Base-by-base conservation (phyloP, 2,888 invertebrate species). In the Lamellibrachia columna region DNA sequence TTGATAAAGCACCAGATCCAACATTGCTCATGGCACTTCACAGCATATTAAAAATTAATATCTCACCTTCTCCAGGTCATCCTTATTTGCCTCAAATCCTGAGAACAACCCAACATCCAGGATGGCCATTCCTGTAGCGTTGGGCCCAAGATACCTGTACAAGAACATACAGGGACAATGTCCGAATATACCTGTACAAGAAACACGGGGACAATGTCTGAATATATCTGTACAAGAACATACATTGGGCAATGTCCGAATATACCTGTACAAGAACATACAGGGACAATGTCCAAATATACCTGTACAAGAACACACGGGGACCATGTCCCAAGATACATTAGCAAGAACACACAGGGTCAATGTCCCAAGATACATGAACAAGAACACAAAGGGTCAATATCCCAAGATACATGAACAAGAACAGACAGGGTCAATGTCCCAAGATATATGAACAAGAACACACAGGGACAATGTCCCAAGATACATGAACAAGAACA, bases 121-220 rank as follows among this genome's bases (percentile, higher is more conserved):
- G 15, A 94, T 93, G 11, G 94, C 94, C 94, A 94, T 94, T 91
- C 93, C 93, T 91, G 75, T 75, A 6, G 75, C 22, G n/a, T 75
- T 75, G 15, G 75, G 22, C 75, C 75, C 75, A 75, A 75, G 75
- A 75, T 75, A 75, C 22, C 75, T 75, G 75, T 22, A 75, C 15
- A 75, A 22, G 75, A 75, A 75, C 22, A 75, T 22, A 11, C 75
- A 75, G 75, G 11, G 15, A 75, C n/a, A 75, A 75, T 22, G 22
- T 22, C 75, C 22, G n/a, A 40, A 40, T 40, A 40, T 40, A 40
- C 40, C 40, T 40, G 40, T 40, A 40, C 40, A 40, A 40, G 40
- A 40, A 40, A 40, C 40, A 40, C 40, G 1, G 40, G 40, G 40
- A 40, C 40, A 40, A 40, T 40, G 40, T 40, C 40, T 40, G 40